Percentiles rank a stretch among this genome's conserved stretches.
phyloP scores from a whole-genome alignment of 2,797 vertebrate species.

The Mycteria americana region DNA sequence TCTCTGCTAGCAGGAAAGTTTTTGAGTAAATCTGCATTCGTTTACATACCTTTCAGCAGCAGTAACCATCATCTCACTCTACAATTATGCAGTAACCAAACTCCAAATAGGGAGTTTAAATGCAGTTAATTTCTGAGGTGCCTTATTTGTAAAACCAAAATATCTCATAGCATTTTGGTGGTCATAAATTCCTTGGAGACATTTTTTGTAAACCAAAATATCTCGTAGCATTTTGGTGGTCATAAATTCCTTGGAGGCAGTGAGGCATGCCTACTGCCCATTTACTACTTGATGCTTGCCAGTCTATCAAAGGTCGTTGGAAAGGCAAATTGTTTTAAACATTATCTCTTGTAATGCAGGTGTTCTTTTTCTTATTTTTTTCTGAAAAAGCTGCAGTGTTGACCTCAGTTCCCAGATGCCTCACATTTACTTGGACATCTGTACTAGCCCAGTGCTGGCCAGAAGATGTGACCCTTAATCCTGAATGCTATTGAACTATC shows the following conservation, averaged over 20 bases:
- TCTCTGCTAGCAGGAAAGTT: not conserved
- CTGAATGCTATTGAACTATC: not conserved
- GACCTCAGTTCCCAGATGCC: not conserved
- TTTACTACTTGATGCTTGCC: not conserved
- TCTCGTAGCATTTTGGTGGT: not conserved
- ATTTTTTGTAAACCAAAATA: not conserved
- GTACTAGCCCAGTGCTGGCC: rapidly evolving
- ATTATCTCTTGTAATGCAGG: not conserved
- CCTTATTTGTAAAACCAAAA: not conserved
- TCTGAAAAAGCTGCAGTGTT: not conserved
- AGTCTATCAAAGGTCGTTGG: not conserved
- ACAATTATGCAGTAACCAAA: not conserved
- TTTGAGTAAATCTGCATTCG: not conserved
- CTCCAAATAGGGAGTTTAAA: not conserved
- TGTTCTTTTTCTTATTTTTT: not conserved
- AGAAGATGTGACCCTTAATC: not conserved
- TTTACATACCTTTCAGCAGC: not conserved
- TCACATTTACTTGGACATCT: not conserved
- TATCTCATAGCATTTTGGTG: not conserved
- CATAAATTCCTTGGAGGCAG: not conserved
- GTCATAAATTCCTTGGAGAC: not conserved
- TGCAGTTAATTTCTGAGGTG: not conserved
- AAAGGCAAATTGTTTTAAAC: not conserved
- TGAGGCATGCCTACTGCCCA: not conserved
- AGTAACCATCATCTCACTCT: not conserved